These are phyloP conservation scores for Phrixothrix hirtus DNA, from an alignment of 2,888 invertebrate species.

Conservation along the genomic window DNA sequence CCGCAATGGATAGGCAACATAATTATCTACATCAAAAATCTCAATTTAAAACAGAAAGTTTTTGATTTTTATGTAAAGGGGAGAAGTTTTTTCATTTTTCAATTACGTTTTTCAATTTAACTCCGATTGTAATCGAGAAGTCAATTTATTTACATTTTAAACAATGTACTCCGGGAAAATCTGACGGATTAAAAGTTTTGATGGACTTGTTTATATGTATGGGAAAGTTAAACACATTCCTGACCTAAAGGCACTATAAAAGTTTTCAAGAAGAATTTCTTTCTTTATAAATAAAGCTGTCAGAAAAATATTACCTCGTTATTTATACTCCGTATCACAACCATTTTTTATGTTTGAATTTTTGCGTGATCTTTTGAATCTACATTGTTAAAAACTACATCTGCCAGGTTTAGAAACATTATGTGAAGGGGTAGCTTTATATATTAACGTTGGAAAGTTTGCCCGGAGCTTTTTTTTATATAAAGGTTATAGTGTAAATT, in stretches of 20 bases:
- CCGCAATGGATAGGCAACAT: no score
- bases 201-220: slow-evolving; percentile 32
- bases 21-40: no score
- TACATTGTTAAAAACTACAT: neutral
- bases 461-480: no score
- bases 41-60: no score
- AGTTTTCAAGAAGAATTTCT: slow-evolving; percentile 21
- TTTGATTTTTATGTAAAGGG: no score
- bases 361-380: neutral
- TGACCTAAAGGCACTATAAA: slow-evolving; percentile 30
- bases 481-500: no score
- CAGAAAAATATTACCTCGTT: slow-evolving; percentile 21
- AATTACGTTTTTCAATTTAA: slow-evolving; percentile 21
- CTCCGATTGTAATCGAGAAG: slow-evolving; percentile 13
- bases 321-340: slow-evolving; percentile 13
- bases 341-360: slow-evolving; percentile 5
- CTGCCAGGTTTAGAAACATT: neutral
- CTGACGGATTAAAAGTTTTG: slow-evolving; percentile 29
- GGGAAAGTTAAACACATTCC: slow-evolving; percentile 21
- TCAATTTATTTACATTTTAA: slow-evolving; percentile 26
- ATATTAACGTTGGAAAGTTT: no score
- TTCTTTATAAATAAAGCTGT: slow-evolving; percentile 23
- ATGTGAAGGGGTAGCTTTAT: neutral
- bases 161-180: slow-evolving; percentile 22
- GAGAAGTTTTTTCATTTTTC: slow-evolving; percentile 16